These are phyloP conservation scores for Alloplasta piceator DNA, from an alignment of 2,888 invertebrate genomes.

Conservation along the genomic window DNA sequence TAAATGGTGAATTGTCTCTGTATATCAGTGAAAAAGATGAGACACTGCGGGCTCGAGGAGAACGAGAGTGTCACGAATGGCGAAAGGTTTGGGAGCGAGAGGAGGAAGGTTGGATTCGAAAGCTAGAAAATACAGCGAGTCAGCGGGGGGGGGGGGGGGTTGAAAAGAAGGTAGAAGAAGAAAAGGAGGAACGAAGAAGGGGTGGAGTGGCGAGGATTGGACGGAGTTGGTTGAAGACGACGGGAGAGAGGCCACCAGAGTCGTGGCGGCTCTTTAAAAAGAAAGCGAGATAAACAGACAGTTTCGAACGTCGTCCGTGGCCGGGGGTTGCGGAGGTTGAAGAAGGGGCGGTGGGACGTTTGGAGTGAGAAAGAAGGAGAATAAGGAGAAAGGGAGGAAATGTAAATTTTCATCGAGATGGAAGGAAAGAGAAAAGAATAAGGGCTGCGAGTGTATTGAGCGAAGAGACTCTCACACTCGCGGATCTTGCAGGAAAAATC, in stretches of 20 bases:
- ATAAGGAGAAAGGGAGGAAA: slow-evolving; percentile 77
- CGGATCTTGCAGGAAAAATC: slow-evolving; percentile 38
- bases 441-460: slow-evolving; percentile 80
- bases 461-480: slow-evolving; percentile 72
- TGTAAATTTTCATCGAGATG: slow-evolving; percentile 83
- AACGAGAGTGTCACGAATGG: slow-evolving; percentile 37
- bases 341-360: too few relatives aligned
- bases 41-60: slow-evolving; percentile 62
- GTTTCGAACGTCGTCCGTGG: slow-evolving; percentile 76
- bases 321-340: slow-evolving; percentile 19
- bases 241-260: slow-evolving; percentile 70
- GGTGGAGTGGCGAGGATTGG: slow-evolving; percentile 35
- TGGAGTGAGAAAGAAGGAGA: slow-evolving; percentile 39
- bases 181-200: slow-evolving; percentile 25
- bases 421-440: slow-evolving; percentile 82
- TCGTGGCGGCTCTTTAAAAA: slow-evolving; percentile 80
- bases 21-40: slow-evolving; percentile 72
- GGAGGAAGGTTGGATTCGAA: slow-evolving; percentile 60
- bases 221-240: slow-evolving; percentile 53
- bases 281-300: slow-evolving; percentile 83
- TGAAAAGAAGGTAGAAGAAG: slow-evolving; percentile 41
- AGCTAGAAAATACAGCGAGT: slow-evolving; percentile 39
- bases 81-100: slow-evolving; percentile 54
- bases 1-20: slow-evolving; percentile 82
- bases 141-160: slow-evolving; percentile 41